These are phyloP conservation scores for Lasioglossum leucozonium DNA, from an alignment of 2,888 invertebrate species.

Conservation along the genomic window DNA sequence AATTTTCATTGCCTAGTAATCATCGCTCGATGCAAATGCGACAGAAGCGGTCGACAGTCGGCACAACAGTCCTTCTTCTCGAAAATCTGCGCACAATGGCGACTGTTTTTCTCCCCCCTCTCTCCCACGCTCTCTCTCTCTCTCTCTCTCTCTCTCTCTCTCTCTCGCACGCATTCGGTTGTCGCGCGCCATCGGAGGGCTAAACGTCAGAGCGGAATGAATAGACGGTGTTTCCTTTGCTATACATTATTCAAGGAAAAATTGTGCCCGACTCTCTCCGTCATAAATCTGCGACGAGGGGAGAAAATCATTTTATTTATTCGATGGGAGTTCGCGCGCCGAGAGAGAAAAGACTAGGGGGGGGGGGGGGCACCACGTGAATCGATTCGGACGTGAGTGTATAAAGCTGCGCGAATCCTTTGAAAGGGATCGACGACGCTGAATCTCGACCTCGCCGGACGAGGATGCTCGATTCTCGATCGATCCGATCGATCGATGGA, in stretches of 20 bases:
- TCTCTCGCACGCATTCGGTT: not conserved
- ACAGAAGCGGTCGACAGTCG: not conserved
- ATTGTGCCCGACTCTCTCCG: not conserved
- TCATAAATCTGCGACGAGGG: not conserved
- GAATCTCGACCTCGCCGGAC: not conserved
- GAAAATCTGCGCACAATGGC: not conserved
- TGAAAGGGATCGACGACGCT: not conserved
- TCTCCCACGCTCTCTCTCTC: not conserved
- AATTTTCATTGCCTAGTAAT: not conserved
- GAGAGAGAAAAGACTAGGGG: not conserved
- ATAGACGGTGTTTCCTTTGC: conserved; percentile 13
- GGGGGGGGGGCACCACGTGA: no score
- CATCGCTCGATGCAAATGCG: not conserved
- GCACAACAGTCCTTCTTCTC: not conserved
- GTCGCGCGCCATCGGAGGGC: conserved; percentile 6
- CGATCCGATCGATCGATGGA: not conserved
- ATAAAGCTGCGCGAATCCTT: not conserved
- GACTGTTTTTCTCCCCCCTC: not conserved
- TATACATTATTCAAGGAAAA: conserved; percentile 16
- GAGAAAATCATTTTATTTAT: conserved; percentile 18
- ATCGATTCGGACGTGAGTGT: conserved; percentile 5
- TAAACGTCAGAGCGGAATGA: conserved; percentile 3
- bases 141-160: not conserved
- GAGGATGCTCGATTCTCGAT: not conserved
- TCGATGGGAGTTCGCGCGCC: not conserved